Base-by-base conservation (phyloP, 2,113 vertebrate species). In the Tenebrosternarchus preto region DNA sequence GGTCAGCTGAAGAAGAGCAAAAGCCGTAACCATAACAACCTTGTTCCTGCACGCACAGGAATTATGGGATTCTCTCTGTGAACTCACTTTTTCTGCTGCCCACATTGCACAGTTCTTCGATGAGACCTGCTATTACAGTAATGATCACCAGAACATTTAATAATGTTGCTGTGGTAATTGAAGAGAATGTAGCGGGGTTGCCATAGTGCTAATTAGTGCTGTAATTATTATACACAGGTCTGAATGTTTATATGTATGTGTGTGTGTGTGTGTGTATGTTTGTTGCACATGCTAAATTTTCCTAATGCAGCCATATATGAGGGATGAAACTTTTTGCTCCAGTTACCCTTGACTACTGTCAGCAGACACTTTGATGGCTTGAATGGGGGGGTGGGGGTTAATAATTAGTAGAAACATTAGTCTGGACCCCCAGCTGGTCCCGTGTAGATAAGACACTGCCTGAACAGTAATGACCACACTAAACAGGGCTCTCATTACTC, bases 151-250 rank as follows among this genome's bases (percentile, higher is more conserved):
- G 53, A 50, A n/a, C n/a, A 4, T 3, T 3, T 67, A 39, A 63
- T 80, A 60, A 82, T 72, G 15, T 39, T 53, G 31, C 60, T 70
- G 56, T 19, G 24, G 55, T 68, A 80, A 79, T 64, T 31, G 27
- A 3, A 16, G 66, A 36, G 56, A 33, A 29, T 70, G 20, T n/a
- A n/a, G 25, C 7, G 56, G 55, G 59, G 66, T 53, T 43, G 50
- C 43, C 3, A 57, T 60, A 15, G 20, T 17, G 22, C 66, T 59
- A 72, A 80, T 83, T 80, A 59, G 3, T 39, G 33, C 4, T 24
- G 4, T 20, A 61, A 50, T 72, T 31, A 50, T n/a, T n/a, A n/a
- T n/a, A n/a, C n/a, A n/a, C n/a, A n/a, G n/a, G n/a, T 63, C 4
- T 64, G 69, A 19, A 43, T 46, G 11, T 43, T 15, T 43, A 19